A percentile compares a stretch with the other conserved stretches of the same genome.
These are phyloP conservation scores for Malurus elegans DNA, from an alignment of 2,113 vertebrate genomes.

Conservation along the genomic window DNA sequence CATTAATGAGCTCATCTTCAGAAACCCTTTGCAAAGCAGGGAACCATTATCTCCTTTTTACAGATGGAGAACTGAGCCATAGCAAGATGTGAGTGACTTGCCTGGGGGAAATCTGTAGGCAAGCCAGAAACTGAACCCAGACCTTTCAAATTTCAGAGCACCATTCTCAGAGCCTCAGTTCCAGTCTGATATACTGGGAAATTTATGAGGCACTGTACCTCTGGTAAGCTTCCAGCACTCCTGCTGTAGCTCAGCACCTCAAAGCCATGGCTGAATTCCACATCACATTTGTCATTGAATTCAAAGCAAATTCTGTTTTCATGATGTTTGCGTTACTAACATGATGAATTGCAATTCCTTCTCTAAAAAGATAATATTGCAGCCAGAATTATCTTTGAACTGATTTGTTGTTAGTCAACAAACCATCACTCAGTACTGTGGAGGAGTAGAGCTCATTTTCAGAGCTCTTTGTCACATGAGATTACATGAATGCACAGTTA, in stretches of 20 bases:
- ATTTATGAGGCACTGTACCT: background rate
- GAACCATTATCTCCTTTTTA: background rate
- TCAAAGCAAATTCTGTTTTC: background rate
- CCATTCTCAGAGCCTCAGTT: background rate
- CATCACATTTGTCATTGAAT: background rate
- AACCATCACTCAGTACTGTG: background rate
- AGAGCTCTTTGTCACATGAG: background rate
- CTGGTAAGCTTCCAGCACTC: background rate
- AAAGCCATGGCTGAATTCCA: background rate
- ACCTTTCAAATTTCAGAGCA: background rate
- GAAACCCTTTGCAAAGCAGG: background rate
- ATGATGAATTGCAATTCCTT: background rate
- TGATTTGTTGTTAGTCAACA: background rate
- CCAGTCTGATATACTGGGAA: background rate
- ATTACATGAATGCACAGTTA: background rate
- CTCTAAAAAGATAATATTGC: background rate
- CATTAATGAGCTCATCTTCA: background rate
- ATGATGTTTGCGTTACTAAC: background rate
- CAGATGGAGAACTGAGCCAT: background rate
- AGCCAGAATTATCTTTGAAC: background rate
- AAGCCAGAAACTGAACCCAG: background rate
- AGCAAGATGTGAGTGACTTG: background rate
- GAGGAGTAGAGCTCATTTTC: background rate
- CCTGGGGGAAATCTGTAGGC: background rate
- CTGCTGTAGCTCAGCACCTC: background rate